phyloP scores from a whole-genome alignment of 2,113 vertebrate genomes.

The Aramus guarauna region DNA sequence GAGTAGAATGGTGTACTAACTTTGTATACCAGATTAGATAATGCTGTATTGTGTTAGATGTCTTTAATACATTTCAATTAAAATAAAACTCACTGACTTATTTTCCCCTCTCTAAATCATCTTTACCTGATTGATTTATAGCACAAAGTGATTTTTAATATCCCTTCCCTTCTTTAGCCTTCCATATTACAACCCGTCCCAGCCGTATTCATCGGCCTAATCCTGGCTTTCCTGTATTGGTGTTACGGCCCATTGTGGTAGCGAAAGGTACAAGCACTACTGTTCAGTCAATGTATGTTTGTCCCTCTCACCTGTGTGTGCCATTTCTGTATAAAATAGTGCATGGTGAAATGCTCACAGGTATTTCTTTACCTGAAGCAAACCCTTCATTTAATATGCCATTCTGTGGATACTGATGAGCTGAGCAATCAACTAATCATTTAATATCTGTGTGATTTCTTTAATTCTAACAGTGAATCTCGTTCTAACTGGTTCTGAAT shows the following conservation, averaged over 20 bases:
- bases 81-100: conserved; percentile 66
- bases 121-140: conserved; percentile 74
- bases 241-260: conserved; percentile 99
- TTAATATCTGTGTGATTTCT: conserved; percentile 82
- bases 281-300: conserved; percentile 84
- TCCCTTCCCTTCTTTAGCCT: conserved; percentile 96
- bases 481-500: conserved; percentile 58
- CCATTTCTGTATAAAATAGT: conserved; percentile 81
- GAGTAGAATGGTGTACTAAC: conserved; percentile 58
- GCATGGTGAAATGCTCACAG: conserved; percentile 82
- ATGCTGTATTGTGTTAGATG: conserved; percentile 73
- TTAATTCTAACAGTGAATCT: conserved; percentile 68
- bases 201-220: conserved; percentile 99
- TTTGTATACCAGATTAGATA: conserved; percentile 49
- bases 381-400: conserved; percentile 80
- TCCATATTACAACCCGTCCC: conserved; percentile 99
- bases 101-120: conserved; percentile 75
- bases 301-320: conserved; percentile 81
- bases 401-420: conserved; percentile 56
- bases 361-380: conserved; percentile 71
- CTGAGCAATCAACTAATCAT: conserved; percentile 74
- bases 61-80: conserved; percentile 74
- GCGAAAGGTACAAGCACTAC: conserved; percentile 95
- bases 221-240: conserved; percentile 99
- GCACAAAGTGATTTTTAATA: conserved; percentile 92